These are phyloP conservation scores for Macaca fascicularis DNA, from an alignment of 2,113 vertebrate species.

Conservation along the genomic window DNA sequence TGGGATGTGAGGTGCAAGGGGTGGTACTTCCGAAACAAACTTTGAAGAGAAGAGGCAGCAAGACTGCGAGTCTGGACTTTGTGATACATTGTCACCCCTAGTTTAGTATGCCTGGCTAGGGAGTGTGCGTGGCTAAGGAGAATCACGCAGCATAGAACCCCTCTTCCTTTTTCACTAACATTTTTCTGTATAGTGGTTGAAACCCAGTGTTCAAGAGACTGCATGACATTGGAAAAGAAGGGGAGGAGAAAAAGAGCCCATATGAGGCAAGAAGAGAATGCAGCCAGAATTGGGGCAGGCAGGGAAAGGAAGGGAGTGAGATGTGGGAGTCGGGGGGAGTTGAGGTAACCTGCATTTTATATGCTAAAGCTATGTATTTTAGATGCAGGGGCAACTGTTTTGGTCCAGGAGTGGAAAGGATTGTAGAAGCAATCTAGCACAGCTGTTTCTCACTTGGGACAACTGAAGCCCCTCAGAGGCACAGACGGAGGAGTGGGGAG, in stretches of 20 bases:
- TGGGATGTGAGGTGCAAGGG: background rate
- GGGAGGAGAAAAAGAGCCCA: background rate
- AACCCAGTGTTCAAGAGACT: background rate
- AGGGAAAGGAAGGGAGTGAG: no score
- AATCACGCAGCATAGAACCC: fast-evolving
- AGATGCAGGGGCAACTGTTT: background rate
- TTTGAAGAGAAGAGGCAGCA: background rate
- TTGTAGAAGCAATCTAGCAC: background rate
- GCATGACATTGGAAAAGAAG: background rate
- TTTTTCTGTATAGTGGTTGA: background rate
- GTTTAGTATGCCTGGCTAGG: background rate
- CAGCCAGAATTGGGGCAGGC: background rate
- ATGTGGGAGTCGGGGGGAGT: background rate
- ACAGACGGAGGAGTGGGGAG: background rate
- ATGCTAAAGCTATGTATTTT: background rate
- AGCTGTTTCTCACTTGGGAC: background rate
- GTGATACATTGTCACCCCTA: background rate
- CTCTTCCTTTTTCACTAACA: background rate
- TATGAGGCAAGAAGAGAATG: background rate
- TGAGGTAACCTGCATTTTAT: background rate
- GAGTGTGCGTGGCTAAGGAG: no score
- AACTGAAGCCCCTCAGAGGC: background rate
- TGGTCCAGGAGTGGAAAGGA: background rate
- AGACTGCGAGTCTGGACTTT: background rate
- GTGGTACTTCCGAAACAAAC: background rate